Base-by-base conservation (phyloP, 2,888 invertebrate species). In the Netelia virgata region DNA sequence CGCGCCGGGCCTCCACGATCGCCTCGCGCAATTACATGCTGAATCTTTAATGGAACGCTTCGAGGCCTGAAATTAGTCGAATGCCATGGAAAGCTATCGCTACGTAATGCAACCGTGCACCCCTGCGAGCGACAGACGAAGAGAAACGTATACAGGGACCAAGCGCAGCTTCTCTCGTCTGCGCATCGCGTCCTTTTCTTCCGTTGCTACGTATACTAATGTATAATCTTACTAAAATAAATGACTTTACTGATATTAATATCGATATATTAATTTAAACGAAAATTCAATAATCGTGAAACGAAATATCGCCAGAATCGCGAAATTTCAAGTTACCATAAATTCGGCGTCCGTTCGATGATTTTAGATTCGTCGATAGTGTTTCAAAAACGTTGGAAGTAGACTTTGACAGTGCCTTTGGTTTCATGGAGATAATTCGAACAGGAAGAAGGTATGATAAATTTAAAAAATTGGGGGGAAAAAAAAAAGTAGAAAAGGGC, bases 21-120 rank as follows among this genome's bases (percentile, higher is more conserved):
- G 89, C 90, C 89, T 72, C 78, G 63, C 92, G 93, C 93, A 93
- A 93, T 93, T 93, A 93, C 92, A 93, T 92, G 93, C 93, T 93
- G 93, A 93, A 93, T 93, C 93, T 93, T 93, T 93, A 93, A 93
- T 93, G 93, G 93, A 91, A 93, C 92, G 92, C 93, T 93, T 93
- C 90, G 91, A 93, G 82, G 92, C 88, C 92, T 93, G 93, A 90
- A 93, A 93, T 93, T 93, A 93, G 93, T 91, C 90, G 93, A 92
- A 93, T 92, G 90, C 91, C 89, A 91, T 90, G 92, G 93, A 92
- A 92, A 92, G 90, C 91, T 90, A 91, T 92, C 90, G 91, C 91
- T 90, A 87, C 90, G 91, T 91, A 90, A 91, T 91, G 91, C 89
- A 90, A 90, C 88, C 88, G 88, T 87, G 85, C 59, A 36, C 85